Percentiles rank a stretch among this genome's conserved stretches.
Evolutionary conservation across 2,113 vertebrate species (phyloP).

Genomic region (Scartelaos histophorus): DNA sequence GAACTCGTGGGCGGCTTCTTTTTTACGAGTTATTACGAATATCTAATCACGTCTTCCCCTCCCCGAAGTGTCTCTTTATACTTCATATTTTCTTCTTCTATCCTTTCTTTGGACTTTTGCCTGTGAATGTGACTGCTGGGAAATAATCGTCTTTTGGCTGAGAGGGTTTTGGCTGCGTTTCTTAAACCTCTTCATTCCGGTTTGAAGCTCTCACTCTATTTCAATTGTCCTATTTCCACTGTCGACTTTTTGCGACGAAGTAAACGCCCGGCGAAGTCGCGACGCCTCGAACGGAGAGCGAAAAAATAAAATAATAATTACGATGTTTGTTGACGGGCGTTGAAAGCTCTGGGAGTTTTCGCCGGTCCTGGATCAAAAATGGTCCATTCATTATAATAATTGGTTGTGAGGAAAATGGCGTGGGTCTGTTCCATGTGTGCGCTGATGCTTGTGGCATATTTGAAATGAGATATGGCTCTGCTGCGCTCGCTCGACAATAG

Average conservation of each 20-base stretch:
- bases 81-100: constrained; percentile 13
- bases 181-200: constrained; percentile 58
- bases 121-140: constrained; percentile 47
- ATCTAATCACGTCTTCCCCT: constrained; percentile 13
- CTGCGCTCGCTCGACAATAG: constrained; percentile 60
- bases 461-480: constrained; percentile 67
- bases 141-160: constrained; percentile 62
- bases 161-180: constrained; percentile 60
- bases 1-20: constrained; percentile 6
- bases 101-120: constrained; percentile 13
- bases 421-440: constrained; percentile 58
- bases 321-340: constrained; percentile 68
- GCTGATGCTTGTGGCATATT: constrained; percentile 61
- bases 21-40: constrained; percentile 2
- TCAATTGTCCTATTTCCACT: constrained; percentile 8
- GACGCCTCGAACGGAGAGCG: not conserved
- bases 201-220: constrained; percentile 50
- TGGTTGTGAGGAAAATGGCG: constrained; percentile 64
- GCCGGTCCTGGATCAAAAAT: constrained; percentile 61
- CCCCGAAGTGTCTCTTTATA: constrained; percentile 15
- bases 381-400: constrained; percentile 70
- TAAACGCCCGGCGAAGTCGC: constrained; percentile 24
- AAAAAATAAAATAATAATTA: constrained; percentile 70
- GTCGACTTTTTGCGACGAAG: constrained; percentile 5
- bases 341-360: constrained; percentile 44